Percentiles rank a stretch among this genome's conserved stretches.
Evolutionary conservation across 2,888 invertebrate genomes (phyloP).

Genomic region (Idaea straminata): DNA sequence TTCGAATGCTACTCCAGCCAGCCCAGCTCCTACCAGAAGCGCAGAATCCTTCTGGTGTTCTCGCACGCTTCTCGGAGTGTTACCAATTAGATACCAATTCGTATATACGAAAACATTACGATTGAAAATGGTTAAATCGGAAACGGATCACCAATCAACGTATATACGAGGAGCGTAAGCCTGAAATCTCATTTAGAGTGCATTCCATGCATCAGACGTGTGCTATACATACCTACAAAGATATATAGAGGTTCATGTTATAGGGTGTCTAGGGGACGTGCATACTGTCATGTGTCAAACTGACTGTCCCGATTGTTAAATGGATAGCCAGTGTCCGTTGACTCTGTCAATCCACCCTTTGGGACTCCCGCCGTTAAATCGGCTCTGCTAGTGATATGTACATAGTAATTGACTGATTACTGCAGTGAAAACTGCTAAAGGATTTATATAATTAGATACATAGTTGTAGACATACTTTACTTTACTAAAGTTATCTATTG

Average conservation of each 20-base stretch:
- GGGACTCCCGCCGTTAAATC: constrained; percentile 48
- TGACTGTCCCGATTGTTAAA: constrained; percentile 54
- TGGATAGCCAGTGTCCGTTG: constrained; percentile 51
- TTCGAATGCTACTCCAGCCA: too few relatives aligned
- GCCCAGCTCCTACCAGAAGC: too few relatives aligned
- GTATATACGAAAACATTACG: neutral
- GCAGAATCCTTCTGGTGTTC: too few relatives aligned
- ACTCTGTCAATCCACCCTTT: constrained; percentile 42
- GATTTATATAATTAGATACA: neutral
- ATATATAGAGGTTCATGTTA: constrained; percentile 15
- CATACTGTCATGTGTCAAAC: constrained; percentile 54
- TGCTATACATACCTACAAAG: constrained; percentile 15
- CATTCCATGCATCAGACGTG: constrained; percentile 5
- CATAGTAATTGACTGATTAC: constrained; percentile 43
- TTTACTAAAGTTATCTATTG: too few relatives aligned
- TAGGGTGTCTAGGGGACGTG: constrained; percentile 31
- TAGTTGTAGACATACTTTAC: too few relatives aligned
- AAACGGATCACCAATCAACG: constrained; percentile 2
- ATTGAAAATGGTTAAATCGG: neutral
- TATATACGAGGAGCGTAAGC: neutral
- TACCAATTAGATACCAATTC: neutral
- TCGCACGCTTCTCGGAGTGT: too few relatives aligned
- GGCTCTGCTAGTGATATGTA: constrained; percentile 38
- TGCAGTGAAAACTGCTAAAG: neutral
- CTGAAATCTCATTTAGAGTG: constrained; percentile 1